Percentiles rank a stretch among this genome's conserved stretches.
Evolutionary conservation across 2,888 invertebrate genomes (phyloP).

Genomic region (Aphodius sticticus): DNA sequence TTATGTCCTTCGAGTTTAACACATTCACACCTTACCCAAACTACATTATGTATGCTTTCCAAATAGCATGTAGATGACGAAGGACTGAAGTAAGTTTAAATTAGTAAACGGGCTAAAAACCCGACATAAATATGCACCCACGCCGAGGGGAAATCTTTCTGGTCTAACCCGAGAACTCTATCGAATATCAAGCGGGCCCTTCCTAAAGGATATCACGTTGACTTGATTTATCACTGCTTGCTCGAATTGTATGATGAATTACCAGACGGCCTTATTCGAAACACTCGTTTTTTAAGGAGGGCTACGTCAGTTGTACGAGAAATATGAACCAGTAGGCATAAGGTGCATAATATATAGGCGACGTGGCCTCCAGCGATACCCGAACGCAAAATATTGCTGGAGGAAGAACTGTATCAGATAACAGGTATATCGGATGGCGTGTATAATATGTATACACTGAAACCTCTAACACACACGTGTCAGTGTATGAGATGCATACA

Average conservation of each 20-base stretch:
- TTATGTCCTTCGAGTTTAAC: too few species aligned
- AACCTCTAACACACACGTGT: too few species aligned
- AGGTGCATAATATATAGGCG: not conserved
- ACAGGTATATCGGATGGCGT: not conserved
- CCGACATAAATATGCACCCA: too few species aligned
- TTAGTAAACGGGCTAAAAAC: too few species aligned
- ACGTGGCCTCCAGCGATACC: not conserved
- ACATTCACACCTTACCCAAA: too few species aligned
- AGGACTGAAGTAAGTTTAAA: too few species aligned
- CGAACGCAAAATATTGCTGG: not conserved
- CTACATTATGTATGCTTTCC: too few species aligned
- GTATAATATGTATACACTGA: not conserved
- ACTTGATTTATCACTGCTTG: not conserved
- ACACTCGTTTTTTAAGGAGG: not conserved
- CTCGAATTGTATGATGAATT: constrained; percentile 4
- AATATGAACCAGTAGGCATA: constrained; percentile 4
- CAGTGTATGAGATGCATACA: too few species aligned
- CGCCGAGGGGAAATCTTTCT: not conserved
- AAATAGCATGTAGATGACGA: too few species aligned
- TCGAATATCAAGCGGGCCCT: not conserved
- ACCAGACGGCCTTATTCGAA: not conserved
- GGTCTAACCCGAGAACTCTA: not conserved
- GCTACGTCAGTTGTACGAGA: not conserved
- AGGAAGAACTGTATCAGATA: not conserved
- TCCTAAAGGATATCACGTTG: not conserved